Evolutionary conservation across 2,888 invertebrate genomes (phyloP).

Genomic region (Drosophila melanosoma): DNA sequence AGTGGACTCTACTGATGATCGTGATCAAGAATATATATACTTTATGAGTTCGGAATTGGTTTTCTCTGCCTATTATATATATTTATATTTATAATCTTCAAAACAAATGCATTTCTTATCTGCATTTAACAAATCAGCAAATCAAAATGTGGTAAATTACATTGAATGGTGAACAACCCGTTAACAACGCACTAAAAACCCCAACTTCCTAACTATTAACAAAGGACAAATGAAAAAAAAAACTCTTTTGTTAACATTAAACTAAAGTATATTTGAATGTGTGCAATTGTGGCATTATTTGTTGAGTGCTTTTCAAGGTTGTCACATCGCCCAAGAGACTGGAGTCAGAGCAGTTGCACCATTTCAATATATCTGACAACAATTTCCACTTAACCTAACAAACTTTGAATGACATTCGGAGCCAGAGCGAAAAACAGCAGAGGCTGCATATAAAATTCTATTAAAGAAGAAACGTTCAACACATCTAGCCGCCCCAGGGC

Average conservation of each 20-base stretch:
- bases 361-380: conserved; percentile 52
- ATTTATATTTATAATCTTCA: neutral
- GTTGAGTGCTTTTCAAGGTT: conserved; percentile 77
- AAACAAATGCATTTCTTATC: neutral
- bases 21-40: neutral
- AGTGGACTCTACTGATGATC: neutral
- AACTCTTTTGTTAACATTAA: neutral
- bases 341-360: conserved; percentile 33
- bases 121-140: neutral
- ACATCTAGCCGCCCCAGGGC: conserved; percentile 28
- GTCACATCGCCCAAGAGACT: conserved; percentile 36
- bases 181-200: conserved; percentile 7
- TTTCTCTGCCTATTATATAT: neutral
- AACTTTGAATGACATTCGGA: conserved; percentile 40
- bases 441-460: conserved; percentile 10
- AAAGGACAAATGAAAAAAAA: conserved; percentile 22
- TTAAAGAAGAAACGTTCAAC: conserved; percentile 8
- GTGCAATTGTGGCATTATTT: conserved; percentile 49
- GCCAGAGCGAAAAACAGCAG: conserved; percentile 8
- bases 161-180: conserved; percentile 13
- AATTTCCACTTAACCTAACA: conserved; percentile 64
- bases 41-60: neutral
- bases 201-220: conserved; percentile 50
- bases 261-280: neutral
- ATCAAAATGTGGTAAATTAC: neutral